Evolutionary conservation across 2,888 invertebrate species (phyloP).

Genomic region (Torymus auratus): DNA sequence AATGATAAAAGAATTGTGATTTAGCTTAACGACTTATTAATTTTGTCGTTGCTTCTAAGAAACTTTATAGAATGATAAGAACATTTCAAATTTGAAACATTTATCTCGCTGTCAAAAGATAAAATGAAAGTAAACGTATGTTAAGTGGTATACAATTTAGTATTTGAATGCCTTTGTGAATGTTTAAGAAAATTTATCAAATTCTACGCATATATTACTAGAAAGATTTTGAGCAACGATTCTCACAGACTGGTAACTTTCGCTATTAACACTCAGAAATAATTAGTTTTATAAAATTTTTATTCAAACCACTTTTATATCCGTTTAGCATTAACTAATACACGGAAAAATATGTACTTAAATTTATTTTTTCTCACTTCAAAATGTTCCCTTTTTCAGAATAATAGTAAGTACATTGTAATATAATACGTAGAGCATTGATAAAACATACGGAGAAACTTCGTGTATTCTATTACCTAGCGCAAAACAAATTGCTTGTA

Average conservation of each 20-base stretch:
- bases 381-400: too few species aligned
- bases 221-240: constrained; percentile 23
- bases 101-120: constrained; percentile 6
- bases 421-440: too few species aligned
- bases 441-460: too few species aligned
- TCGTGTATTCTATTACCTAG: not conserved
- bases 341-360: too few species aligned
- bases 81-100: constrained; percentile 9
- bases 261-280: not conserved
- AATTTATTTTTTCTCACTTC: too few species aligned
- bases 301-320: too few species aligned
- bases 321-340: too few species aligned
- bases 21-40: not conserved
- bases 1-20: not conserved
- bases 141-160: constrained; percentile 11
- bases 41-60: not conserved
- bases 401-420: too few species aligned
- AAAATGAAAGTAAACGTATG: constrained; percentile 35
- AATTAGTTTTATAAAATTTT: too few species aligned
- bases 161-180: constrained; percentile 12
- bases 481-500: not conserved
- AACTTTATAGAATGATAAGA: not conserved
- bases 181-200: not conserved
- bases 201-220: too few species aligned
- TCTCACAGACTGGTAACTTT: constrained; percentile 2